Percentiles rank a stretch among this genome's conserved stretches.
phyloP scores from a whole-genome alignment of 2,113 vertebrate species.

The Nipponia nippon region DNA sequence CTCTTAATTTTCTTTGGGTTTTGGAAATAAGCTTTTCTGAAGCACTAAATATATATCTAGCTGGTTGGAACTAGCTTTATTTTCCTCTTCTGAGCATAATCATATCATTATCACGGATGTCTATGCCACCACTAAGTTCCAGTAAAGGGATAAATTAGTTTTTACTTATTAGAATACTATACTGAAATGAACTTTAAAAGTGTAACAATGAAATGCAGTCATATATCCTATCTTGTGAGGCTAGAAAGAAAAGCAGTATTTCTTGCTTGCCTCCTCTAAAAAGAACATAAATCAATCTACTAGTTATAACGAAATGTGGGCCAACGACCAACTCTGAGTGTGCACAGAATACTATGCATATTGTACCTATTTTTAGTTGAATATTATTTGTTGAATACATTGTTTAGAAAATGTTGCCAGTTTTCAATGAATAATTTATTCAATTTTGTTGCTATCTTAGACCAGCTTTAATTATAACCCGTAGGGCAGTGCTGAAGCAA shows the following conservation, averaged over 20 bases:
- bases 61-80: background rate
- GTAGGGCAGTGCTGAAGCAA: background rate
- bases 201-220: background rate
- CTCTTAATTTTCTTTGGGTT: background rate
- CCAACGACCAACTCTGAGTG: background rate
- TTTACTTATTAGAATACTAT: background rate
- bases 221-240: background rate
- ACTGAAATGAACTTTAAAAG: background rate
- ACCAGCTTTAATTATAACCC: slow-evolving; percentile 29
- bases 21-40: background rate
- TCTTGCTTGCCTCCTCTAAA: background rate
- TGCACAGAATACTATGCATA: background rate
- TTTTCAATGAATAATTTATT: slow-evolving; percentile 45
- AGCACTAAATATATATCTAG: background rate
- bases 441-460: slow-evolving; percentile 15
- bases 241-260: background rate
- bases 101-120: background rate
- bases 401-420: slow-evolving; percentile 19
- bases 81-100: background rate
- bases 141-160: background rate
- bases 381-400: background rate
- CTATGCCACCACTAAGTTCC: background rate
- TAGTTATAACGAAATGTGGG: background rate
- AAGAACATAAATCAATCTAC: background rate
- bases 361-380: background rate